These are phyloP conservation scores for Ylistrum balloti DNA, from an alignment of 1,140 invertebrate species.

Conservation along the genomic window DNA sequence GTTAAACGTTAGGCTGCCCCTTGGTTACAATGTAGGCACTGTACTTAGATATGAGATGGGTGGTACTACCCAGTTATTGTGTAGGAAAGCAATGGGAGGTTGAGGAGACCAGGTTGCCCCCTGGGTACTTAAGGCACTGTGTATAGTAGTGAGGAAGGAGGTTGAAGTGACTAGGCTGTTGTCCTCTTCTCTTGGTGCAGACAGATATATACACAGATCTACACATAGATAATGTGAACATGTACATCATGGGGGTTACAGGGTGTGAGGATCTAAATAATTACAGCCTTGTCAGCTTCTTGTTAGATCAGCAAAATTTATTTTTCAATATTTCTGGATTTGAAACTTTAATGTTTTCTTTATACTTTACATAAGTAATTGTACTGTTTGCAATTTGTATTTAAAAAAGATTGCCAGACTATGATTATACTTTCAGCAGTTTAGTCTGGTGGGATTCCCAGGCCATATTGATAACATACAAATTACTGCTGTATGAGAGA, in stretches of 20 bases:
- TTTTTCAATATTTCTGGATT: neutral
- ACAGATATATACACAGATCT: slow-evolving; percentile 18
- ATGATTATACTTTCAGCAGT: neutral
- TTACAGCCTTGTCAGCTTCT: neutral
- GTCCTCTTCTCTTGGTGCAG: too few species aligned
- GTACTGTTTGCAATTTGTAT: neutral
- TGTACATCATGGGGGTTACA: slow-evolving; percentile 29
- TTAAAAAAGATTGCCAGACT: too few species aligned
- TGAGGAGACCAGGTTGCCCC: too few species aligned
- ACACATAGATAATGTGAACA: neutral
- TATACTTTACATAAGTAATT: neutral
- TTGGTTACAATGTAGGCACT: too few species aligned
- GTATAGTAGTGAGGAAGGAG: too few species aligned
- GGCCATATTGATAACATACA: neutral
- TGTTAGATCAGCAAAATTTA: neutral
- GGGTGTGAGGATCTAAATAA: neutral
- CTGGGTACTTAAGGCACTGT: too few species aligned
- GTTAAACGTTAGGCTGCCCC: neutral
- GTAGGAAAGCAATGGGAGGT: too few species aligned
- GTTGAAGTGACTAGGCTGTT: too few species aligned
- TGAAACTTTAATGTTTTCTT: neutral
- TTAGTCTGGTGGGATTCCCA: too few species aligned
- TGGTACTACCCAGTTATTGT: too few species aligned
- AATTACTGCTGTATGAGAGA: neutral
- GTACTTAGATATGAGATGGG: too few species aligned